Percentiles rank a stretch among this genome's conserved stretches.
These are phyloP conservation scores for Tenodera sinensis DNA, from an alignment of 2,888 invertebrate species.

Conservation along the genomic window DNA sequence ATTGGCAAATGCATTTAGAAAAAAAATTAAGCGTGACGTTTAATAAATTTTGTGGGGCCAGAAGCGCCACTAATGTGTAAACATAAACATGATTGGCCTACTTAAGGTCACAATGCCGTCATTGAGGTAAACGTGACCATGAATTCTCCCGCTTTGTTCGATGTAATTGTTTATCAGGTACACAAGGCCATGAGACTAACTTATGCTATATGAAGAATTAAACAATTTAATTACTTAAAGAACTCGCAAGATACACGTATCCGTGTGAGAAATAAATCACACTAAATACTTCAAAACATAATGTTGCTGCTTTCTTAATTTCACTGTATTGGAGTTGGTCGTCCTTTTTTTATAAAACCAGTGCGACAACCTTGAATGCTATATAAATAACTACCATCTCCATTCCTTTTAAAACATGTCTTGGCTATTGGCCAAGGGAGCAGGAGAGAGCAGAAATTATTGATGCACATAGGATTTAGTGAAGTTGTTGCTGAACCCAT, in stretches of 20 bases:
- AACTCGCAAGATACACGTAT: not conserved
- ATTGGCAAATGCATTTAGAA: no score
- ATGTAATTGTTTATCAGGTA: no score
- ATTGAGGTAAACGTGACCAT: no score
- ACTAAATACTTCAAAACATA: not conserved
- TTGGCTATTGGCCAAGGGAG: constrained; percentile 15
- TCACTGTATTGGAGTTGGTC: not conserved
- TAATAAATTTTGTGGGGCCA: no score
- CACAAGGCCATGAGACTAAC: no score
- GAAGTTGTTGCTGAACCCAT: not conserved
- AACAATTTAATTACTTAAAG: not conserved
- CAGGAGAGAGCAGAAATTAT: not conserved
- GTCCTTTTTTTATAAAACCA: not conserved
- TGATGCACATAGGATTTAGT: constrained; percentile 19
- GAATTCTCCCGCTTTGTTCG: no score
- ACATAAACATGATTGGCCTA: no score
- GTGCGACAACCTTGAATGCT: not conserved
- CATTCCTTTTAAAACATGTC: constrained; percentile 12
- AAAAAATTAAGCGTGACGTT: no score
- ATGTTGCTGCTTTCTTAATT: not conserved
- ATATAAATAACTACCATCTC: not conserved
- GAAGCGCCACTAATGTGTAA: no score
- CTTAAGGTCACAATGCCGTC: no score
- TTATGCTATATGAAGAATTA: no score
- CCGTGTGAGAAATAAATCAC: not conserved